phyloP scores from a whole-genome alignment of 2,797 vertebrate species.

The Crenichthys baileyi region DNA sequence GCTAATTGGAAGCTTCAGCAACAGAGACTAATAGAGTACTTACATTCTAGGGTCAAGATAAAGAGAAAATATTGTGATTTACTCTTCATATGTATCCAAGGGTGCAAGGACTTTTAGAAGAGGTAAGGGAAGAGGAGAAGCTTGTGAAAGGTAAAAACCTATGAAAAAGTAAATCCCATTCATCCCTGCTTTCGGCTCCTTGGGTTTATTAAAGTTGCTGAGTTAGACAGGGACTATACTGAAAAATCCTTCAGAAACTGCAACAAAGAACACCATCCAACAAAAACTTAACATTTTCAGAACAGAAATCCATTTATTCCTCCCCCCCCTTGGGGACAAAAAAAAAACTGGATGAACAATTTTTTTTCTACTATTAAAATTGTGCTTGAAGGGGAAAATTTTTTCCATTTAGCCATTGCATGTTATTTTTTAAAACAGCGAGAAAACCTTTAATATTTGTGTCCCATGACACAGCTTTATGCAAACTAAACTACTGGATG shows the following conservation, averaged over 20 bases:
- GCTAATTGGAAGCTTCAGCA: neutral
- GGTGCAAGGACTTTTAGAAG: neutral
- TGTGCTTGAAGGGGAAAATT: constrained; percentile 32
- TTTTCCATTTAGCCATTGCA: constrained; percentile 39
- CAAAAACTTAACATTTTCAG: constrained; percentile 3
- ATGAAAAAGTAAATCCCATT: constrained; percentile 41
- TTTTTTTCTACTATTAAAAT: constrained; percentile 21
- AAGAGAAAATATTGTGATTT: neutral
- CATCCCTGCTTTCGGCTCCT: constrained; percentile 58
- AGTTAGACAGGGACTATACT: constrained; percentile 22
- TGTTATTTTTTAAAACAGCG: constrained; percentile 17
- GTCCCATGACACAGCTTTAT: neutral
- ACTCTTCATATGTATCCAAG: neutral
- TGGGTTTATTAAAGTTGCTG: constrained; percentile 43
- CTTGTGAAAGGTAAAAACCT: constrained; percentile 19
- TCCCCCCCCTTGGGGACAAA: constrained; percentile 21
- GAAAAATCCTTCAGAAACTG: constrained; percentile 27
- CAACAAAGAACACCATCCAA: constrained; percentile 21
- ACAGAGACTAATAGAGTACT: neutral
- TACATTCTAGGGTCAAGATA: neutral
- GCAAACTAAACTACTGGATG: constrained; percentile 21
- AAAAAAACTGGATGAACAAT: constrained; percentile 17
- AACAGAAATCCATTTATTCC: neutral
- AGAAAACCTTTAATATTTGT: constrained; percentile 28
- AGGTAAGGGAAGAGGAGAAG: neutral